phyloP scores from a whole-genome alignment of 2,797 vertebrate species.

The Sebastes diaconus region DNA sequence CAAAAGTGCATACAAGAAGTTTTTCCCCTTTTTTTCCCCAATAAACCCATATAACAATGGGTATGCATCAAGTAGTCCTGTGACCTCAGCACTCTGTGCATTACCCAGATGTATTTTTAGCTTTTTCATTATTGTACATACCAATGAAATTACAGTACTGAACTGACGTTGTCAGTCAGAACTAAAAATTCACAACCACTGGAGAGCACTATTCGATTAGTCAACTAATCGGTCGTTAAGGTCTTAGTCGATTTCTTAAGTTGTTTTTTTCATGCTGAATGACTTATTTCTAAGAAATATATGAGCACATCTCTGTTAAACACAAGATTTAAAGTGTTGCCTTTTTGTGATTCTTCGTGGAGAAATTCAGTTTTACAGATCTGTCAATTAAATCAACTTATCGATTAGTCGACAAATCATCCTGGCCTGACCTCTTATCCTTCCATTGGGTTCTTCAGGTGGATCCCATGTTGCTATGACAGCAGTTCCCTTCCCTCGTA shows the following conservation, averaged over 20 bases:
- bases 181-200: not conserved
- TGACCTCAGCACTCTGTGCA: not conserved
- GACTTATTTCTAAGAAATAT: too few relatives aligned
- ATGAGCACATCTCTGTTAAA: too few relatives aligned
- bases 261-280: too few relatives aligned
- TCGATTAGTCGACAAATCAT: not conserved
- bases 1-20: not conserved
- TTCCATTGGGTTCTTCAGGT: slow-evolving; percentile 92
- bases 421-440: slow-evolving; percentile 89
- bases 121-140: not conserved
- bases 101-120: not conserved
- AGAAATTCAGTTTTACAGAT: too few relatives aligned
- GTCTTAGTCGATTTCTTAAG: too few relatives aligned
- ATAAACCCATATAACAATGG: not conserved
- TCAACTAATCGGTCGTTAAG: too few relatives aligned
- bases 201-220: too few relatives aligned
- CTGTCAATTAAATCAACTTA: too few relatives aligned
- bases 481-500: slow-evolving; percentile 91
- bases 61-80: not conserved
- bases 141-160: not conserved
- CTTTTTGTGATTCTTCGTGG: too few relatives aligned
- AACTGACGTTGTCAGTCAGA: not conserved
- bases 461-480: slow-evolving; percentile 93
- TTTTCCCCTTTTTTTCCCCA: not conserved
- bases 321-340: too few relatives aligned